Evolutionary conservation across 2,888 invertebrate species (phyloP).

Genomic region (Ophion costatus): DNA sequence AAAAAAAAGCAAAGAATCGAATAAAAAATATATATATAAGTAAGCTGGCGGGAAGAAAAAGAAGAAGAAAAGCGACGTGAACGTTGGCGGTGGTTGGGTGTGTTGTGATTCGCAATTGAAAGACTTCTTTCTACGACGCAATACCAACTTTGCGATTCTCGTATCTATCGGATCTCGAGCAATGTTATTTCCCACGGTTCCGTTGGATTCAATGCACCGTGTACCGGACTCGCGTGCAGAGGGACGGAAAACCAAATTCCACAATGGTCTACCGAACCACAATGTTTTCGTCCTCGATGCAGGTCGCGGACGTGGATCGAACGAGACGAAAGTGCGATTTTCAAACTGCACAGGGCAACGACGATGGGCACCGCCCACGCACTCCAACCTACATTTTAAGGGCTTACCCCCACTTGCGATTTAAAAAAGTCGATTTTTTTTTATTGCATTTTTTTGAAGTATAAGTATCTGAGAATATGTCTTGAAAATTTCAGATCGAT

Average conservation of each 20-base stretch:
- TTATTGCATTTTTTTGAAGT: no score
- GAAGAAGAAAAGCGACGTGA: no score
- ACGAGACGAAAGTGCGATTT: slow-evolving; percentile 5
- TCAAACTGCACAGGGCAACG: neutral
- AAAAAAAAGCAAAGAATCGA: neutral
- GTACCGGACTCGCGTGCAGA: neutral
- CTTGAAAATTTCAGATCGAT: no score
- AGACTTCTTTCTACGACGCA: slow-evolving; percentile 23
- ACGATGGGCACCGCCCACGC: slow-evolving; percentile 40
- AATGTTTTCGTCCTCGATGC: neutral
- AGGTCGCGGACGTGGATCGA: neutral
- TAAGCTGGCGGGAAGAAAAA: no score
- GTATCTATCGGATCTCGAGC: slow-evolving; percentile 44
- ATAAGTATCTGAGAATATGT: no score
- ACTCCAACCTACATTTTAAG: slow-evolving; percentile 20
- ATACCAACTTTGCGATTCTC: slow-evolving; percentile 20
- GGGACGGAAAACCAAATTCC: neutral
- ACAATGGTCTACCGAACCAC: no score
- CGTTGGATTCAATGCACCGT: slow-evolving; percentile 11
- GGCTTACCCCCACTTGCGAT: no score
- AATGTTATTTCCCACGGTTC: slow-evolving; percentile 68
- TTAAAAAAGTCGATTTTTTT: no score
- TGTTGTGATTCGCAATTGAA: slow-evolving; percentile 13
- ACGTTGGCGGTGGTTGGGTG: slow-evolving; percentile 14
- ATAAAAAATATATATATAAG: no score